phyloP scores from a whole-genome alignment of 2,888 invertebrate genomes.

The Brachylomia viminalis region DNA sequence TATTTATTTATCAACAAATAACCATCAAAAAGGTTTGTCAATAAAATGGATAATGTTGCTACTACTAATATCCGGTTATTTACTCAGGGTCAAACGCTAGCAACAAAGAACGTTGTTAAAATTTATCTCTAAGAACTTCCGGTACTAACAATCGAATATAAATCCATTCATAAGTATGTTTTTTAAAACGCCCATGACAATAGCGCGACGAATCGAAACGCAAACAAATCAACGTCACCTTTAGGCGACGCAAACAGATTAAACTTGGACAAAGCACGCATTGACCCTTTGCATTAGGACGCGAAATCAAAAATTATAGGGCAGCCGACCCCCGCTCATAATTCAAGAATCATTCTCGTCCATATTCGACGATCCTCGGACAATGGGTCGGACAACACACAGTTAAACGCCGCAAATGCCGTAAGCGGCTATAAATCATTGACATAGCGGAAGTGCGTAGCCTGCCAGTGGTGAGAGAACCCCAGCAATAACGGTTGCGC shows the following conservation, averaged over 20 bases:
- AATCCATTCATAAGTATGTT: slow-evolving; percentile 61
- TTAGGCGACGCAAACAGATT: slow-evolving; percentile 77
- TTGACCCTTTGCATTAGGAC: slow-evolving; percentile 83
- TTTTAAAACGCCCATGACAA: slow-evolving; percentile 68
- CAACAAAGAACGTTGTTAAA: slow-evolving; percentile 62
- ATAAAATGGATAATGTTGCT: slow-evolving; percentile 42
- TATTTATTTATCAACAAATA: no score
- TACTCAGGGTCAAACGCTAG: slow-evolving; percentile 38
- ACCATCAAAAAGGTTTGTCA: slow-evolving; percentile 32
- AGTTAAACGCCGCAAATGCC: slow-evolving; percentile 86
- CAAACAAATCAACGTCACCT: slow-evolving; percentile 77
- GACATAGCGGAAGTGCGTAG: slow-evolving; percentile 89
- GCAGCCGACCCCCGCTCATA: slow-evolving; percentile 81
- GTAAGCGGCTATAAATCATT: slow-evolving; percentile 88
- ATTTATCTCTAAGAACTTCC: slow-evolving; percentile 65
- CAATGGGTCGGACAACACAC: slow-evolving; percentile 87
- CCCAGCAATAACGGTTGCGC: slow-evolving; percentile 86
- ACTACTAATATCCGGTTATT: slow-evolving; percentile 62
- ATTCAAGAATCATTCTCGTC: slow-evolving; percentile 86
- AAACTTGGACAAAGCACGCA: slow-evolving; percentile 75
- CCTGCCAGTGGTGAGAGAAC: slow-evolving; percentile 77
- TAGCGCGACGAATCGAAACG: slow-evolving; percentile 68
- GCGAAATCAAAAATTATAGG: slow-evolving; percentile 84
- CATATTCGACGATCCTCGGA: slow-evolving; percentile 84
- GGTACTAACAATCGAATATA: slow-evolving; percentile 58